These are phyloP conservation scores for Glyptemys insculpta DNA, from an alignment of 2,797 vertebrate species.

Conservation along the genomic window DNA sequence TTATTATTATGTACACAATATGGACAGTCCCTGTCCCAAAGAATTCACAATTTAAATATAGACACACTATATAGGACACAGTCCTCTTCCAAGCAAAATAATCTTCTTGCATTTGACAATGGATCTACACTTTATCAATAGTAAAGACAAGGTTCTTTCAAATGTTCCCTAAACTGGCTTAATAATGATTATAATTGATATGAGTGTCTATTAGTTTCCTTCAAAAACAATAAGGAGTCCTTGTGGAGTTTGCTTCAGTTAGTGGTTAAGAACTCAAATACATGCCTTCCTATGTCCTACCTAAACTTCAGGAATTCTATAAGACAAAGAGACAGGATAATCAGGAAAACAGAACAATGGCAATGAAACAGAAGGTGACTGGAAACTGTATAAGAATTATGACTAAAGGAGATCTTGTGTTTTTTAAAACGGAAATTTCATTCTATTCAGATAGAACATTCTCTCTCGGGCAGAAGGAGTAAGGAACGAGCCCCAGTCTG, in stretches of 20 bases:
- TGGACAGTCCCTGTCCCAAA: neutral
- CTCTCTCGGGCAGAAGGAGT: neutral
- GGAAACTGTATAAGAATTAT: conserved; percentile 22
- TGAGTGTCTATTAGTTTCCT: neutral
- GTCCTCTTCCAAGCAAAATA: neutral
- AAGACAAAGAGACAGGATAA: conserved; percentile 13
- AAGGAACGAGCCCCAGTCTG: neutral
- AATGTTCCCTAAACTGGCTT: conserved; percentile 14
- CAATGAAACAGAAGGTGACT: neutral
- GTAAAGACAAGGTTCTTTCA: conserved; percentile 35
- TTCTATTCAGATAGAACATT: neutral
- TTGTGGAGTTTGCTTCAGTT: neutral
- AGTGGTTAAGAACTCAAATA: neutral
- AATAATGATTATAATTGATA: conserved; percentile 46
- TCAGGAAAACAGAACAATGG: conserved; percentile 2
- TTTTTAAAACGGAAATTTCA: neutral
- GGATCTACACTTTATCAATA: neutral
- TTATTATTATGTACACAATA: neutral
- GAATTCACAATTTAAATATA: neutral
- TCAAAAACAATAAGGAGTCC: neutral
- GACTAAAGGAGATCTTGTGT: neutral
- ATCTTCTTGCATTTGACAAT: conserved; percentile 7
- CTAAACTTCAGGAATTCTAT: conserved; percentile 1
- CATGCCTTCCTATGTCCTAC: conserved; percentile 15
- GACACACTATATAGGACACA: neutral